phyloP scores from a whole-genome alignment of 2,113 vertebrate genomes.

The Sinocyclocheilus maitianheensis region DNA sequence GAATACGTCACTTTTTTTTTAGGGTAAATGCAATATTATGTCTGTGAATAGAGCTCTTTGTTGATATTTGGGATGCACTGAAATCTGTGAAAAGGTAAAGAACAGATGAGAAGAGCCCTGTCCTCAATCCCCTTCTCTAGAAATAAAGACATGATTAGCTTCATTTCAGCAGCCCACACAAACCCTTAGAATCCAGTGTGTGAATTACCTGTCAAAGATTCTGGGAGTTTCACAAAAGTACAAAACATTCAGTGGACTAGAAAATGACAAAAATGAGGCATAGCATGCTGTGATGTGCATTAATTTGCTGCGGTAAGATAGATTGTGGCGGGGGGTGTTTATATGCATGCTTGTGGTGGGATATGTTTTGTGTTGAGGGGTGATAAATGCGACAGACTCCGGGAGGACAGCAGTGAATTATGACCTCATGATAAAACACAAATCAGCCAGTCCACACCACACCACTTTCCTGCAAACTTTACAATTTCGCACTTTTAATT shows the following conservation, averaged over 20 bases:
- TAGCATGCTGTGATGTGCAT: slow-evolving; percentile 64
- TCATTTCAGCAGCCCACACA: slow-evolving; percentile 33
- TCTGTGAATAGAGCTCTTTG: slow-evolving; percentile 18
- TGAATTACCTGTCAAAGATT: slow-evolving; percentile 7
- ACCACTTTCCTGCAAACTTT: slow-evolving; percentile 51
- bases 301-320: slow-evolving; percentile 74
- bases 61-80: background rate
- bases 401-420: slow-evolving; percentile 83
- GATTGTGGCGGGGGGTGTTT: slow-evolving; percentile 88
- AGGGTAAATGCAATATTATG: no score
- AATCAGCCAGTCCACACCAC: slow-evolving; percentile 74
- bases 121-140: slow-evolving; percentile 11
- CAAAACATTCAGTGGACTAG: slow-evolving; percentile 58
- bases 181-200: background rate
- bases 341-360: slow-evolving; percentile 86
- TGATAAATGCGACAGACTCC: slow-evolving; percentile 88
- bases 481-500: background rate
- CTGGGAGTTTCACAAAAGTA: slow-evolving; percentile 18
- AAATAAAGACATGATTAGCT: slow-evolving; percentile 25
- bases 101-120: background rate
- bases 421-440: slow-evolving; percentile 77
- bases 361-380: slow-evolving; percentile 84
- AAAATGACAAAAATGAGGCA: slow-evolving; percentile 71
- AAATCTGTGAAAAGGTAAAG: background rate
- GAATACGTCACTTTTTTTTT: no score